Evolutionary conservation across 2,797 vertebrate species (phyloP).

Genomic region (Heteromormyrus szaboi): DNA sequence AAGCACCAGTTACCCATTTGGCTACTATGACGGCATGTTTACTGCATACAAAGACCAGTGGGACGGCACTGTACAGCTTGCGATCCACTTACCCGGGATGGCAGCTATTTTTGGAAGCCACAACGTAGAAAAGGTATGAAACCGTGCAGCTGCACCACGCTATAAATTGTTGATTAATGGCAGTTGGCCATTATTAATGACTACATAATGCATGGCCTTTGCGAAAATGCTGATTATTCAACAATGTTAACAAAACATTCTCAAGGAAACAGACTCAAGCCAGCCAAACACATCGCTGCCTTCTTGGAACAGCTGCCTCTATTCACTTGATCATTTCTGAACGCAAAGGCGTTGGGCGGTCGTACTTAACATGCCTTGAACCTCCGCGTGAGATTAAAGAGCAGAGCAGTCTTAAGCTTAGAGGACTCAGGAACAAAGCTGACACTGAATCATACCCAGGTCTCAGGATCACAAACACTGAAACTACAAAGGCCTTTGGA

Average conservation of each 20-base stretch:
- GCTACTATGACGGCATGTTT: background rate
- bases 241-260: background rate
- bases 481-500: background rate
- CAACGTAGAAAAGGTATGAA: background rate
- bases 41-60: background rate
- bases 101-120: background rate
- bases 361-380: background rate
- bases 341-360: background rate
- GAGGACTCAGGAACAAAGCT: background rate
- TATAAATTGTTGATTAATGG: background rate
- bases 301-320: background rate
- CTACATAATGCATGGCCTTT: background rate
- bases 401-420: constrained; percentile 7
- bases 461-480: background rate
- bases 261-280: background rate
- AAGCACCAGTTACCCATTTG: constrained; percentile 4
- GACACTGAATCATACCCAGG: background rate
- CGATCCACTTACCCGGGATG: background rate
- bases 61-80: background rate
- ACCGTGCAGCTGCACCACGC: background rate
- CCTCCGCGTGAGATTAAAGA: background rate
- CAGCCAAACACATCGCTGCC: background rate
- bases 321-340: background rate
- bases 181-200: constrained; percentile 4
- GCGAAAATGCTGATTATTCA: background rate